Percentiles rank a stretch among this genome's conserved stretches.
Conservation (phyloP, 2,797 vertebrate species). For the Paramormyrops hopkinsi region DNA sequence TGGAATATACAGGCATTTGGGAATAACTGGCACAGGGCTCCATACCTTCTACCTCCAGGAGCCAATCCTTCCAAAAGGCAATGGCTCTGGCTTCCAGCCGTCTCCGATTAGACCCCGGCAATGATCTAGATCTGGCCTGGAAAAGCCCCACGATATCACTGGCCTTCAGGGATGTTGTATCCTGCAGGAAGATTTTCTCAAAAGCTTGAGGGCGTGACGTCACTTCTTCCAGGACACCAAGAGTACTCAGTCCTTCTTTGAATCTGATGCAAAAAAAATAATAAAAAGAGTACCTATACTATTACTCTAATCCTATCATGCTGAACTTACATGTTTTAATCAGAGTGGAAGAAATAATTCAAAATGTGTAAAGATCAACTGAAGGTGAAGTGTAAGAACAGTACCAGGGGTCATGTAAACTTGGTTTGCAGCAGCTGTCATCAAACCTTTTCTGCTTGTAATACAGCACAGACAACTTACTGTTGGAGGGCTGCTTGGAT, state of each 20-base stretch:
- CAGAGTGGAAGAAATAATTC: neutral
- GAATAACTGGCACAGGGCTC: neutral
- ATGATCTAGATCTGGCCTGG: neutral
- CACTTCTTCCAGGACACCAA: neutral
- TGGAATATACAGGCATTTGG: neutral
- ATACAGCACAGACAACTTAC: neutral
- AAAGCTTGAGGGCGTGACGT: slow-evolving; percentile 5
- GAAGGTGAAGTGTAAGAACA: neutral
- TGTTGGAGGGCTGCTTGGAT: neutral
- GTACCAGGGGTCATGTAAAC: neutral
- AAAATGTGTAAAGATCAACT: neutral
- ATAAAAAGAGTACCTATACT: neutral
- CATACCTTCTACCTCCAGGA: neutral
- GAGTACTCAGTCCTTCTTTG: neutral
- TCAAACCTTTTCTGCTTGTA: neutral
- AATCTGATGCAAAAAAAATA: neutral
- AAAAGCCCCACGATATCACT: slow-evolving; percentile 13
- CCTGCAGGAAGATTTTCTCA: slow-evolving; percentile 17
- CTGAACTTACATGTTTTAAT: neutral
- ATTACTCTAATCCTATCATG: neutral
- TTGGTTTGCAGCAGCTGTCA: neutral
- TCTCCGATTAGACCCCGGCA: slow-evolving; percentile 11
- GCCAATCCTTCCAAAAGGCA: slow-evolving; percentile 16
- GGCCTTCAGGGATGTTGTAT: slow-evolving; percentile 17
- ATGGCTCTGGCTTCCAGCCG: slow-evolving; percentile 14